Percentiles rank a stretch among this genome's conserved stretches.
These are phyloP conservation scores for Choloepus didactylus DNA, from an alignment of 2,797 vertebrate species.

Conservation along the genomic window DNA sequence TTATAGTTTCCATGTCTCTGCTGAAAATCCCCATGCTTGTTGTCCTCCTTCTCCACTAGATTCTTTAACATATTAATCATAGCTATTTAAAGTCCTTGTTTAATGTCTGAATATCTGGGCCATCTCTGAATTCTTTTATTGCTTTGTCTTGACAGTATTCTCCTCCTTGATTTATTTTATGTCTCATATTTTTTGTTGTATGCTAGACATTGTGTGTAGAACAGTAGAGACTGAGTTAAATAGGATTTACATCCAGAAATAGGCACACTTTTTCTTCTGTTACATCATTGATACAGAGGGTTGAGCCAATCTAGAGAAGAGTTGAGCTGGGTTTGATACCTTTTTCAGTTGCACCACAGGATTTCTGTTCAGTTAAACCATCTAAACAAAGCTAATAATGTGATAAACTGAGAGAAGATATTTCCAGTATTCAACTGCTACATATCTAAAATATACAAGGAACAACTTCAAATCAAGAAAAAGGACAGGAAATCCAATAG, in stretches of 20 bases:
- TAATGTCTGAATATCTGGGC: not conserved
- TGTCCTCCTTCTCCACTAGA: not conserved
- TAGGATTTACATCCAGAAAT: not conserved
- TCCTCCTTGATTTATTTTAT: no score
- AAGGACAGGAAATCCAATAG: not conserved
- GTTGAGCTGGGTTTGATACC: not conserved
- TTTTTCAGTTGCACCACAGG: not conserved
- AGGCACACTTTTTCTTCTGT: not conserved
- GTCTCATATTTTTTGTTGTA: not conserved
- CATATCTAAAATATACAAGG: not conserved
- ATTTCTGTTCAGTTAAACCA: constrained; percentile 27
- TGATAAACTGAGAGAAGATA: not conserved
- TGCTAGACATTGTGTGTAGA: not conserved
- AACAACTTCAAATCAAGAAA: not conserved
- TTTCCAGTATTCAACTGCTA: not conserved
- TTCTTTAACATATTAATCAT: not conserved
- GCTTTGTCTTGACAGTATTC: not conserved
- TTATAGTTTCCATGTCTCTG: not conserved
- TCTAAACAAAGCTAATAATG: not conserved
- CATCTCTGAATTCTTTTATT: constrained; percentile 15
- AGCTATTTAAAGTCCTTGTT: not conserved
- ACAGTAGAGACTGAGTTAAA: not conserved
- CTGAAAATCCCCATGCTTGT: not conserved
- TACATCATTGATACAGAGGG: not conserved
- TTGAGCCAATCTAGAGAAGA: not conserved